Base-by-base conservation (phyloP, 2,113 vertebrate genomes). In the Galbula dea region DNA sequence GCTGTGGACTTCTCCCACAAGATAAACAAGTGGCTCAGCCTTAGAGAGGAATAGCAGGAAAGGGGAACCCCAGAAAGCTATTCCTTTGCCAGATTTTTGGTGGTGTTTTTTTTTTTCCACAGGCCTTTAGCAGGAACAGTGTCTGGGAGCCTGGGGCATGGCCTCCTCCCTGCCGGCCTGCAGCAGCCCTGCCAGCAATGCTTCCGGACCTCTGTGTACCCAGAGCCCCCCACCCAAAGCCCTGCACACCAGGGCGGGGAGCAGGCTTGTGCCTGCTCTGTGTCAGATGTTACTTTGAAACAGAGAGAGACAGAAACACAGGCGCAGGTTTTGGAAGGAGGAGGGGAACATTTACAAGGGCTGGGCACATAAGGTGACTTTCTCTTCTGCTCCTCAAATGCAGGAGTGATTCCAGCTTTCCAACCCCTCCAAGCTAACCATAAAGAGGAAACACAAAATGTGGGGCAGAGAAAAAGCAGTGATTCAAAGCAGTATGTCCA, bases 1-100 rank as follows among this genome's bases (percentile, higher is more conserved):
- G 75, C 82, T 54, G 36, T 4, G 23, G 92, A 90, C 93, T 90
- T 96, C 95, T 95, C 94, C 95, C 94, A 90, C 83, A 93, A 94
- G 89, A 58, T 81, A 95, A 97, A 96, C 78, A 96, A 79, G 74
- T 55, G 67, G 75, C 89, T 88, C 71, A 45, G 75, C 43, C 75
- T 71, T 69, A 1, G 0, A 88, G 61, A 41, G 52, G 43, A 59
- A 36, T 3, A 59, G 69, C 62, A 84, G 77, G 80, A 68, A 74
- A 77, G 65, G 72, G 81, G 80, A 95, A 94, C 67, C 91, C 85
- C 4, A 0, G 63, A 23, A 58, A 77, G 29, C 54, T 57, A 6
- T 57, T 49, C 63, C 24, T 0, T 1, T 59, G 79, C 78, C 83
- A 81, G 55, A 4, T 30, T 18, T 24, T 39, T 51, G 61, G 83